Evolutionary conservation across 2,888 invertebrate species (phyloP), one percentile per base, ranked within the genome.

Genomic region (Cryptus armator): DNA sequence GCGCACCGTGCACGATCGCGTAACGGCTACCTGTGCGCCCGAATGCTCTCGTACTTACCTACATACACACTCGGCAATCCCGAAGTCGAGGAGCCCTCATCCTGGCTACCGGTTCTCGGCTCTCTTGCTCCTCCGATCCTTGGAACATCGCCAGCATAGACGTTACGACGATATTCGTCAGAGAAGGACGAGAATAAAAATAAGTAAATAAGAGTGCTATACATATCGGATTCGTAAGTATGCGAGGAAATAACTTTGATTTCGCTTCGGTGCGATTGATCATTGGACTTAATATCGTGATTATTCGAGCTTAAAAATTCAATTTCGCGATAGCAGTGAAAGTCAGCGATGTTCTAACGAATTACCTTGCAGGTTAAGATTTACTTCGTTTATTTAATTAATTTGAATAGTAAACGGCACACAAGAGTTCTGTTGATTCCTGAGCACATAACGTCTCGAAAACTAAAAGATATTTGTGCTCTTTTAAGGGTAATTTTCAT

Each of bases 11-110:
- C 59, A 78, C 77, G 80, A 84, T 77, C 84, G 80, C 81, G 81
- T 81, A 84, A 84, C 84, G 84, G 84, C 84, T 84, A 84, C 84
- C 84, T 84, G 84, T 81, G 77, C 84, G 71, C 84, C 72, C 76
- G 77, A 67, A 84, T 84, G 81, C 81, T 46, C 72, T 51, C 62
- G 51, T 59, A 62, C 59, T 10, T 56, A 19, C 12, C 32, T 66
- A 24, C 12, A 6, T 48, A 68, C 37, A 48, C 72, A 77, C 64
- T 19, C n/a, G 46, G 46, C 68, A 10, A 37, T 48, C 43, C 43
- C 37, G 46, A 53, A 64, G 75, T 74, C 78, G 79, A 81, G 83
- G 68, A 75, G 72, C 46, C 77, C 56, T 43, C 53, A 29, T 62
- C 66, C 64, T 29, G 53, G 75, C 82, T 77, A 77, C 82, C 66